Conservation (phyloP, 2,888 invertebrate species). For the Parnassius smintheus region DNA sequence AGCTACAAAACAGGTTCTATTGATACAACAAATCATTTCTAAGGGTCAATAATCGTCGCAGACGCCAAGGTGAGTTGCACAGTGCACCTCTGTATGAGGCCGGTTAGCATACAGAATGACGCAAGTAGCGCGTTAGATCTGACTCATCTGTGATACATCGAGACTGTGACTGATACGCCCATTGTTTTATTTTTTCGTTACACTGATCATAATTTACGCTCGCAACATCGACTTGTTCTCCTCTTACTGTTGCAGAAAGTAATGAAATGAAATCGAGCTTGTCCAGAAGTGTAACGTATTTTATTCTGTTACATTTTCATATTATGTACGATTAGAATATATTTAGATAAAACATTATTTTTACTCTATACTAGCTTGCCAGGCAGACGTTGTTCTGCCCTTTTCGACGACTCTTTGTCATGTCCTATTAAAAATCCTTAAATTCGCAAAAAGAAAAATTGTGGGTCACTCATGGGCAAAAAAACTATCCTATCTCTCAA, state of each 20-base stretch:
- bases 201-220: slow-evolving; percentile 3
- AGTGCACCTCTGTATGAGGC: slow-evolving; percentile 38
- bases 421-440: too few species aligned
- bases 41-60: slow-evolving; percentile 42
- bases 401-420: too few species aligned
- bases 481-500: too few species aligned
- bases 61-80: slow-evolving; percentile 33
- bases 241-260: not conserved
- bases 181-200: slow-evolving; percentile 48
- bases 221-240: not conserved
- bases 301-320: too few species aligned
- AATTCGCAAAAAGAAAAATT: too few species aligned
- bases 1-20: slow-evolving; percentile 4
- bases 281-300: too few species aligned
- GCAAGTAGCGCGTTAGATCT: slow-evolving; percentile 43
- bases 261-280: too few species aligned
- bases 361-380: too few species aligned
- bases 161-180: slow-evolving; percentile 43
- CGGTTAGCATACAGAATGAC: slow-evolving; percentile 51
- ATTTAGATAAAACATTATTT: too few species aligned
- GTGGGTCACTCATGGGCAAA: too few species aligned
- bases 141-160: slow-evolving; percentile 62
- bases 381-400: too few species aligned
- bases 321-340: too few species aligned
- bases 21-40: slow-evolving; percentile 15